These are phyloP conservation scores for Drosophila peninsularis DNA, from an alignment of 2,888 invertebrate species.

Conservation along the genomic window DNA sequence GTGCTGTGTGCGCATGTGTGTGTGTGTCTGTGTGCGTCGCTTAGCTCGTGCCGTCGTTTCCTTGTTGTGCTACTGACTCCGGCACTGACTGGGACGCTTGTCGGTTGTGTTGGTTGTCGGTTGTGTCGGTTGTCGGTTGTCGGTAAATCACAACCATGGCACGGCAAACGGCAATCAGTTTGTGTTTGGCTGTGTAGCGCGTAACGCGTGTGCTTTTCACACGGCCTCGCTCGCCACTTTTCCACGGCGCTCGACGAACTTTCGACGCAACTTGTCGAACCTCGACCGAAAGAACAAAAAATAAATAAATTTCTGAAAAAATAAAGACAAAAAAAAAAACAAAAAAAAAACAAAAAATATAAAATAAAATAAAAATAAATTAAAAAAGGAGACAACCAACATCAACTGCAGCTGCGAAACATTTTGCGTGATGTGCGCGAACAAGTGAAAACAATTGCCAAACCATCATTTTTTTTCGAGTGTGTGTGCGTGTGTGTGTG, in stretches of 20 bases:
- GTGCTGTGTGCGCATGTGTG: slow-evolving; percentile 26
- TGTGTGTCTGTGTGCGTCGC: slow-evolving; percentile 26
- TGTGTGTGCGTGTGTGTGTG: slow-evolving; percentile 21
- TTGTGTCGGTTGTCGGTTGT: slow-evolving; percentile 47
- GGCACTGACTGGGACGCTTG: slow-evolving; percentile 39
- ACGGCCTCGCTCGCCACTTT: slow-evolving; percentile 21
- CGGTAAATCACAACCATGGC: slow-evolving; percentile 82
- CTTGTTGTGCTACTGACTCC: slow-evolving; percentile 57
- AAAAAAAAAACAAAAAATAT: not conserved
- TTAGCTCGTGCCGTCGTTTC: slow-evolving; percentile 44
- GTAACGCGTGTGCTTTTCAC: slow-evolving; percentile 64
- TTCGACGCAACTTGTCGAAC: slow-evolving; percentile 35
- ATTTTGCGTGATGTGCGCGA: slow-evolving; percentile 26
- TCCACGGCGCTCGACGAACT: slow-evolving; percentile 12
- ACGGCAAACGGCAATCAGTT: slow-evolving; percentile 82
- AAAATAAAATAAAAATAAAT: not conserved
- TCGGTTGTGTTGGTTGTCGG: slow-evolving; percentile 27
- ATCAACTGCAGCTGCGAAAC: slow-evolving; percentile 1
- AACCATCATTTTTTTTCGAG: slow-evolving; percentile 27
- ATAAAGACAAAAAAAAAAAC: not conserved
- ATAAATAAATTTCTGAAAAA: not conserved
- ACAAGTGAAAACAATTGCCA: slow-evolving; percentile 27
- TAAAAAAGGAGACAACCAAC: not conserved
- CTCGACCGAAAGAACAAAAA: slow-evolving; percentile 8
- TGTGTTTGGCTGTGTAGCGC: slow-evolving; percentile 84